phyloP scores from a whole-genome alignment of 2,113 vertebrate genomes.

The Amblyornis subalaris region DNA sequence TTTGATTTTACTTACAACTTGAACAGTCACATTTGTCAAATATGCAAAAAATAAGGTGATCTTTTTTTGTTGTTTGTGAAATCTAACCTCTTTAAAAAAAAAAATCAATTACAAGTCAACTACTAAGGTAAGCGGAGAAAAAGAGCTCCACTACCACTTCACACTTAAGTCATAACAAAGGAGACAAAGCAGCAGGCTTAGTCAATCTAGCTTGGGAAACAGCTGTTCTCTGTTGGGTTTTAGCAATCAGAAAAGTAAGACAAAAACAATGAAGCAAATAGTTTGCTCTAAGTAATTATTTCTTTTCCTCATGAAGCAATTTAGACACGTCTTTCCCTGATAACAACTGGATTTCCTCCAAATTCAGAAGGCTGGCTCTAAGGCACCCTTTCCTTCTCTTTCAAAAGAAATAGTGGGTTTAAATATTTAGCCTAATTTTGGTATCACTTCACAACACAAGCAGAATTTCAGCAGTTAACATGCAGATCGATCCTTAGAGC shows the following conservation, averaged over 20 bases:
- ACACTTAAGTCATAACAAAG: neutral
- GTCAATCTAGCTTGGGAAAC: neutral
- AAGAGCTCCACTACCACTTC: neutral
- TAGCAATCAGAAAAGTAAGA: neutral
- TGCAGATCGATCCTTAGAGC: neutral
- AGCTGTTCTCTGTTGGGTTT: neutral
- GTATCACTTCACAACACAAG: neutral
- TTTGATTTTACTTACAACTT: neutral
- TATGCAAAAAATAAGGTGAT: fast-evolving
- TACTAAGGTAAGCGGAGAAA: neutral
- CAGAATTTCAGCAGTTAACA: neutral
- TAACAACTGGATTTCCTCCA: neutral
- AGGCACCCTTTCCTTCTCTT: neutral
- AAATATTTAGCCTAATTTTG: neutral
- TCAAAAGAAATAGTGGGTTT: neutral
- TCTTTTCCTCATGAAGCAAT: neutral
- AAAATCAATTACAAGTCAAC: neutral
- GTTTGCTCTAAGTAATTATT: neutral
- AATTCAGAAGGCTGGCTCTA: neutral
- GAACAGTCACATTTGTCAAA: neutral
- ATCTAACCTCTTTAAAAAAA: neutral
- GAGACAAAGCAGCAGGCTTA: neutral
- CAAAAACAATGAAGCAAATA: neutral
- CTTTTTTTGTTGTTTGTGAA: neutral
- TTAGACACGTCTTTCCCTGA: neutral